Base-by-base conservation (phyloP, 2,113 vertebrate species). In the Ptilonorhynchus violaceus region DNA sequence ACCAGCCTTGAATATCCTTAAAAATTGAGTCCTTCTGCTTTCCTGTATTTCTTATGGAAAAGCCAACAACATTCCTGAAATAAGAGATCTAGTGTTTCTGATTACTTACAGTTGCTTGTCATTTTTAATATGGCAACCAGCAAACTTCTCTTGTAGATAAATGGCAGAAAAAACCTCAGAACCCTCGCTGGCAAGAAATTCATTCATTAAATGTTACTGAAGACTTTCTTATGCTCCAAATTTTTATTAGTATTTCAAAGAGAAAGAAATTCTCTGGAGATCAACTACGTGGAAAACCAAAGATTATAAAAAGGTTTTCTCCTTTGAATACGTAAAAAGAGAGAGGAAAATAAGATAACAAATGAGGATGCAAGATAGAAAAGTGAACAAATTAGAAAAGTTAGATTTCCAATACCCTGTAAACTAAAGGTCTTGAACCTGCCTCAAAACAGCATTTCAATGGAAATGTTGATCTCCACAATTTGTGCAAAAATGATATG, bases 41-140 rank as follows among this genome's bases (percentile, higher is more conserved):
- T 88, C 42, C 64, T 42, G 5, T 27, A 44, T 89, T 81, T 69
- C 60, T 77, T 28, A 83, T 1, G 3, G 63, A 94, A 91, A 93
- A 95, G 52, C 16, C n/a, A 84, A 55, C 21, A 68, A 20, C 1
- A 41, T 85, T 85, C 60, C 79, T 91, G 47, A 76, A 78, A 50
- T 68, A 95, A 93, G 11, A 92, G 49, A 84, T 56, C 75, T 69
- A 63, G 73, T 82, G 73, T 8, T 88, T 82, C 74, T 91, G 87
- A 97, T 78, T 67, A 68, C 63, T 95, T 92, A 75, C 82, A 93
- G 72, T 89, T 92, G 70, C 59, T 81, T 93, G 63, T 82, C 62
- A 83, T 63, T 83, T 86, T 85, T 93, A 76, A 59, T 64, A 83
- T 12, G n/a, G 42, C 15, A 92, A 93, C 18, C 41, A 63, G 11